Evolutionary conservation across 2,797 vertebrate species (phyloP).

Genomic region (Catharus ustulatus): DNA sequence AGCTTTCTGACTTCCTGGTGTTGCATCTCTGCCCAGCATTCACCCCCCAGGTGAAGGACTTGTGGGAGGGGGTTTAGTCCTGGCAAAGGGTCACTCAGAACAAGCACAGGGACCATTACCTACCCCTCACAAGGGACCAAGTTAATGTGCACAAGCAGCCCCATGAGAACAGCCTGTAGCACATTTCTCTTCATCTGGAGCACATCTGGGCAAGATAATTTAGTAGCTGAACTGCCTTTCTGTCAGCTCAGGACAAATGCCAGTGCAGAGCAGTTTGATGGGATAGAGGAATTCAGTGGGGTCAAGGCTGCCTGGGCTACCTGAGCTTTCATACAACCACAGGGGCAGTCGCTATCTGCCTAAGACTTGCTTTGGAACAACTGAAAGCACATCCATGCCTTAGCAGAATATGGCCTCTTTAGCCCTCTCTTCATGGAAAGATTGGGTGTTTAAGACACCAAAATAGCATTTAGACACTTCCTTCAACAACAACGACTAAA

Average conservation of each 20-base stretch:
- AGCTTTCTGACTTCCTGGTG: neutral
- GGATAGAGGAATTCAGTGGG: neutral
- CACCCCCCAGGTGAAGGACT: neutral
- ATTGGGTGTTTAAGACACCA: neutral
- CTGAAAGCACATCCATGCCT: neutral
- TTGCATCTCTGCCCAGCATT: neutral
- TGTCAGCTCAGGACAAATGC: neutral
- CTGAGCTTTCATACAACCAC: neutral
- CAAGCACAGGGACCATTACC: neutral
- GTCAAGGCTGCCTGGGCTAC: neutral
- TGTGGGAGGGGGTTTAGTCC: neutral
- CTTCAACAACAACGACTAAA: too few species aligned
- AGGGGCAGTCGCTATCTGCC: neutral
- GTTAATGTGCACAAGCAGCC: fast-evolving
- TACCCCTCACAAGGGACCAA: fast-evolving
- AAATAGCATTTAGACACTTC: neutral
- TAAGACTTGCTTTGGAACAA: neutral
- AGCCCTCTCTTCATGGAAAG: neutral
- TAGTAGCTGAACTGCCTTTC: neutral
- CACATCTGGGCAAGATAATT: neutral
- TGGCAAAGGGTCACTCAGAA: neutral
- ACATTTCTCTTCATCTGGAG: neutral
- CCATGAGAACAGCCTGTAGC: neutral
- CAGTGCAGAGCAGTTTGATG: neutral
- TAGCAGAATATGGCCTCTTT: neutral